These are phyloP conservation scores for Escarpia spicata DNA, from an alignment of 2,888 invertebrate genomes.

Conservation along the genomic window DNA sequence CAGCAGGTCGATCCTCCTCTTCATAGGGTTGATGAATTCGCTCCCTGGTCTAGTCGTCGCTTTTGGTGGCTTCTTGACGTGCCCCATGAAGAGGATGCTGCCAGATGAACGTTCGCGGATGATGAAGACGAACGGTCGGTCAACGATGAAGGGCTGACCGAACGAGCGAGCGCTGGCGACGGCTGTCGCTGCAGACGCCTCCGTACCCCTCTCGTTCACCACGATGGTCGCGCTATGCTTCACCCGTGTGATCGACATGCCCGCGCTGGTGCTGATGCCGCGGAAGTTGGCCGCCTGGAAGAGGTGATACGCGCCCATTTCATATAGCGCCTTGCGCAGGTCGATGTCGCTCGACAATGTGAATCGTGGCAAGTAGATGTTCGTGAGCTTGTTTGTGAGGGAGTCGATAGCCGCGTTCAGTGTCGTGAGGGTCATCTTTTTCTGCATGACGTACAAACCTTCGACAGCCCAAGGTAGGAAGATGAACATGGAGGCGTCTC, in stretches of 20 bases:
- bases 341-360: conserved; percentile 47
- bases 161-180: conserved; percentile 22
- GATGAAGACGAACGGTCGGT: conserved; percentile 59
- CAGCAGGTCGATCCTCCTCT: background rate
- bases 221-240: conserved; percentile 60
- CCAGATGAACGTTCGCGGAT: conserved; percentile 44
- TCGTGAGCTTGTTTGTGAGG: conserved; percentile 30
- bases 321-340: conserved; percentile 44
- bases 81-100: conserved; percentile 35
- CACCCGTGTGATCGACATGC: conserved; percentile 49
- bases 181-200: conserved; percentile 58
- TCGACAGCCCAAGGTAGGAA: conserved; percentile 51
- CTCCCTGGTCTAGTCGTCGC: background rate
- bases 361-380: conserved; percentile 51
- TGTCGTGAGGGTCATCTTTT: conserved; percentile 19
- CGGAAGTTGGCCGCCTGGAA: conserved; percentile 54
- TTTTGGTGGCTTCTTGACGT: background rate
- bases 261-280: conserved; percentile 47
- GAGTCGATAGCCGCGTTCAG: background rate
- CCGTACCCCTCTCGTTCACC: conserved; percentile 61
- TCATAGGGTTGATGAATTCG: background rate
- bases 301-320: conserved; percentile 52
- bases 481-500: conserved; percentile 52
- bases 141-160: conserved; percentile 41
- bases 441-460: conserved; percentile 44